Base-by-base conservation (phyloP, 2,113 vertebrate genomes). In the Cyanocitta stelleri region DNA sequence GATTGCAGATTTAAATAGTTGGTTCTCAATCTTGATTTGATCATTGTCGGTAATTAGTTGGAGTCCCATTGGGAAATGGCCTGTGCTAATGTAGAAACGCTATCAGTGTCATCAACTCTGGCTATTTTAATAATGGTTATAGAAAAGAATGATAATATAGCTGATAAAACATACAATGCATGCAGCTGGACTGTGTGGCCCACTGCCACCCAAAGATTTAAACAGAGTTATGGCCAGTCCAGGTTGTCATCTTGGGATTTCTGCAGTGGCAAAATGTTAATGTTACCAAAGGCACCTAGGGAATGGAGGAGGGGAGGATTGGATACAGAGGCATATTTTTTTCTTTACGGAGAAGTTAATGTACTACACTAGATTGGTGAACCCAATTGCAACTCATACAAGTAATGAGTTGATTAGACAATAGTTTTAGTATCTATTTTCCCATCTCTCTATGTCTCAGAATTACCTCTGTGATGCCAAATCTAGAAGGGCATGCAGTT, bases 381-480 rank as follows among this genome's bases (percentile, higher is more conserved):
- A 75, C 35, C 59, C 29, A 39, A 0, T 66, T 72, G 5, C 61
- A 49, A 46, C 68, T 68, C 81, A 64, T 37, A 16, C 14, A 68
- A 63, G 8, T 39, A 16, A 79, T 30, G 17, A 69, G 14, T 55
- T 5, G 1, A 32, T 87, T 66, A 41, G n/a, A 23, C 29, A 62
- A 3, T n/a, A 52, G 16, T 15, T 67, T 71, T 64, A 32, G 7
- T 61, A 22, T 33, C 11, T 64, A 1, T 83, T 72, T 89, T 78
- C 6, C 15, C 46, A 4, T 43, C 16, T 76, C 5, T 52, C 0
- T 56, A 1, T 67, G 3, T 84, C 16, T 69, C n/a, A 4, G 2
- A 51, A 48, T 64, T 85, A 64, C 20, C 52, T 72, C 68, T 14
- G 6, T 56, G 19, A 24, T 83, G 41, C 20, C 14, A 26, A n/a